phyloP scores from a whole-genome alignment of 2,797 vertebrate genomes.

The Lutjanus argentimaculatus region DNA sequence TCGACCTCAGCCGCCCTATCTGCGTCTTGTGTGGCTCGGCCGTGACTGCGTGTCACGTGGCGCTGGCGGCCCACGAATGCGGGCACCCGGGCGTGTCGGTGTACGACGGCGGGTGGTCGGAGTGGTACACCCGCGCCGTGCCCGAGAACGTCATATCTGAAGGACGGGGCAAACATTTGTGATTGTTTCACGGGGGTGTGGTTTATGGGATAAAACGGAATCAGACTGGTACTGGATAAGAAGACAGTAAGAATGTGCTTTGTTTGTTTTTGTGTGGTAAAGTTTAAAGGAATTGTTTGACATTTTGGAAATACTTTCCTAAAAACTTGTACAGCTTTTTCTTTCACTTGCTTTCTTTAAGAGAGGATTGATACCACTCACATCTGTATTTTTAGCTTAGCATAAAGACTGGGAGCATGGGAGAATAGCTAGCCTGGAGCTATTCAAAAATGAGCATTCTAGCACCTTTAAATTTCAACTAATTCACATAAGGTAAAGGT shows the following conservation, averaged over 20 bases:
- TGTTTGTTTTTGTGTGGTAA: not conserved
- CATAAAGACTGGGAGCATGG: not conserved
- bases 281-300: slow-evolving; percentile 17
- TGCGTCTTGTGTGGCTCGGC: slow-evolving; percentile 90
- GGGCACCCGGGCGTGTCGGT: slow-evolving; percentile 89
- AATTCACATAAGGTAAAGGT: not conserved
- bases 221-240: not conserved
- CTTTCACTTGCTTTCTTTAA: not conserved
- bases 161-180: slow-evolving; percentile 82
- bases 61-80: slow-evolving; percentile 90
- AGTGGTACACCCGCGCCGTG: slow-evolving; percentile 91
- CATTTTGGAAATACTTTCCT: not conserved
- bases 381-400: not conserved
- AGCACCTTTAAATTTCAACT: not conserved
- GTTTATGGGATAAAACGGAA: not conserved
- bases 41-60: slow-evolving; percentile 91
- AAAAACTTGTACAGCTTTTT: not conserved
- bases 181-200: slow-evolving; percentile 3
- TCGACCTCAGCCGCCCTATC: slow-evolving; percentile 88
- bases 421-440: not conserved
- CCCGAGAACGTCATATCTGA: slow-evolving; percentile 88
- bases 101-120: slow-evolving; percentile 94
- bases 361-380: not conserved
- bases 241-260: not conserved
- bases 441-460: no score